These are phyloP conservation scores for Tinamus major DNA, from an alignment of 2,797 vertebrate species.

Conservation along the genomic window DNA sequence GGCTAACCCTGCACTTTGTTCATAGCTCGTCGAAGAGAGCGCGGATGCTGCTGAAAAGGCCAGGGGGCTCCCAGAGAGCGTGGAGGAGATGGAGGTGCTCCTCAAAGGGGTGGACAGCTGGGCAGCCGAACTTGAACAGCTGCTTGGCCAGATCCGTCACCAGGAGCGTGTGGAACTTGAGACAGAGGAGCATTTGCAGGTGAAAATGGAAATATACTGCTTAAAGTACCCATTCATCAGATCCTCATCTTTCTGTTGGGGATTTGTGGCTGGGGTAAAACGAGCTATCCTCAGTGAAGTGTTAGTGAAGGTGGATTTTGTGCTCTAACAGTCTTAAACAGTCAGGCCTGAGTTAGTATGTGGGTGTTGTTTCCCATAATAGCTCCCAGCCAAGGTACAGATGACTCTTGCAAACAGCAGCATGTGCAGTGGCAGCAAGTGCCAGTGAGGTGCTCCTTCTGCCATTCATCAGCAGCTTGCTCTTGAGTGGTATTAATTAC, in stretches of 20 bases:
- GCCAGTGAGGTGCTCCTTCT: not conserved
- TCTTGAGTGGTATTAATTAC: not conserved
- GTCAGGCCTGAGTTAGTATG: not conserved
- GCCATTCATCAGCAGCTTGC: not conserved
- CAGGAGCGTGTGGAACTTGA: not conserved
- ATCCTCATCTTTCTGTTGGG: not conserved
- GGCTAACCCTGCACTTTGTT: slow-evolving; percentile 24
- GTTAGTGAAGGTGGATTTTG: not conserved
- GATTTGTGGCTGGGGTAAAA: not conserved
- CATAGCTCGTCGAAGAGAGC: slow-evolving; percentile 48
- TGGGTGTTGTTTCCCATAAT: not conserved
- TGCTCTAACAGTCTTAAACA: not conserved
- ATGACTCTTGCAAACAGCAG: not conserved
- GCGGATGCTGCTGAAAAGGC: slow-evolving; percentile 23
- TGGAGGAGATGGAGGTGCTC: slow-evolving; percentile 68
- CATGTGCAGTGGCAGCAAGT: not conserved
- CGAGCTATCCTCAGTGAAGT: not conserved
- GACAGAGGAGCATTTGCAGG: slow-evolving; percentile 64
- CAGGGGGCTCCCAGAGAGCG: not conserved
- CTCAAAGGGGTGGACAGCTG: slow-evolving; percentile 56
- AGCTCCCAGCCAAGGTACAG: not conserved
- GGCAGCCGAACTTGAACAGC: slow-evolving; percentile 40
- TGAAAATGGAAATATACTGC: slow-evolving; percentile 17
- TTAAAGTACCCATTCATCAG: not conserved
- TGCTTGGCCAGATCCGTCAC: not conserved